These are phyloP conservation scores for Solenopsis invicta DNA, from an alignment of 1,140 invertebrate genomes.

Conservation along the genomic window DNA sequence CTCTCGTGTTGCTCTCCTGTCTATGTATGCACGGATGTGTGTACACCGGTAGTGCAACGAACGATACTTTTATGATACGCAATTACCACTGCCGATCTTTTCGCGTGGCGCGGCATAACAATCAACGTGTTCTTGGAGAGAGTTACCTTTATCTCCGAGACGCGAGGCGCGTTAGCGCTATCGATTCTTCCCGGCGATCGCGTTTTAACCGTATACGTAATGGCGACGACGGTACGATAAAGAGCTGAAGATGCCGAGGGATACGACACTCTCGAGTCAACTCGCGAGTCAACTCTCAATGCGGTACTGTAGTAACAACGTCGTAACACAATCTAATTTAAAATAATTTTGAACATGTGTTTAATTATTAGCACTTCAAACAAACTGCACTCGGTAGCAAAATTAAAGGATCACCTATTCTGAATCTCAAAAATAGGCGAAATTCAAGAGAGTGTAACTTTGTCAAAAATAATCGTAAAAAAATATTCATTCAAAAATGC, in stretches of 20 bases:
- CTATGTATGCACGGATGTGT: neutral
- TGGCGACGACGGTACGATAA: conserved; percentile 22
- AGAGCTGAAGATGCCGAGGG: conserved; percentile 17
- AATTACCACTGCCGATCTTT: conserved; percentile 22
- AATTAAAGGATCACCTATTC: no score
- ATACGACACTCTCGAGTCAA: no score
- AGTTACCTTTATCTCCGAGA: conserved; percentile 36
- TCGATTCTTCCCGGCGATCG: conserved; percentile 43
- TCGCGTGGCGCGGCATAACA: conserved; percentile 35
- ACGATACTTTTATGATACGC: conserved; percentile 47
- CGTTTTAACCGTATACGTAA: neutral
- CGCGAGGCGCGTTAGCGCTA: conserved; percentile 8
- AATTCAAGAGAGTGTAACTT: no score
- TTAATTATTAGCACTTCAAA: no score
- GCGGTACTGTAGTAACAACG: no score
- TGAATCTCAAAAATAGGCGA: no score
- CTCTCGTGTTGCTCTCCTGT: conserved; percentile 4
- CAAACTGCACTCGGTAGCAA: no score
- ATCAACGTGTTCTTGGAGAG: conserved; percentile 14
- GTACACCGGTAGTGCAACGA: neutral
- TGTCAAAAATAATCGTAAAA: no score
- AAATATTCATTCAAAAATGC: no score
- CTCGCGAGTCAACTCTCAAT: no score
- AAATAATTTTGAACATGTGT: no score
- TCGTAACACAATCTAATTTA: no score